These are phyloP conservation scores for Hyperoplus immaculatus DNA, from an alignment of 2,797 vertebrate species.

Conservation along the genomic window DNA sequence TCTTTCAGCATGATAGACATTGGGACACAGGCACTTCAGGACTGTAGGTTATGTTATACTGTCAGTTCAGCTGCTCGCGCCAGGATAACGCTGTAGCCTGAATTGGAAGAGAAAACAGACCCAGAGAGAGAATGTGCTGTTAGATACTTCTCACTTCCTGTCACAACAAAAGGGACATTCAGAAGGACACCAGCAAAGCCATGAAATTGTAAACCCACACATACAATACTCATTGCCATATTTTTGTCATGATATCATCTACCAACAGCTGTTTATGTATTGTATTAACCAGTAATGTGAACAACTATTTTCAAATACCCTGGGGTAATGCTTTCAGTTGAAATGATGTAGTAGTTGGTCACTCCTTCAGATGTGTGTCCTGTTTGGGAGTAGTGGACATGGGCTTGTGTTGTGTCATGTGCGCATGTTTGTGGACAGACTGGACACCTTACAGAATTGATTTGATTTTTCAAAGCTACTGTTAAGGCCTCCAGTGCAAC, in stretches of 20 bases:
- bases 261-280: not conserved
- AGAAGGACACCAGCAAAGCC: not conserved
- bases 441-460: not conserved
- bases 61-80: not conserved
- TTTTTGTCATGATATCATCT: not conserved
- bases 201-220: not conserved
- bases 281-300: not conserved
- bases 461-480: not conserved
- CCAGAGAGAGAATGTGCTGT: constrained; percentile 20
- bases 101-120: not conserved
- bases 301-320: not conserved
- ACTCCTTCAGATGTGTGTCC: not conserved
- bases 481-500: not conserved
- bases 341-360: not conserved
- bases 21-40: not conserved
- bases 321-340: not conserved
- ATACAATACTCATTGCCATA: not conserved
- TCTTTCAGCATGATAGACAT: not conserved
- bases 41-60: not conserved
- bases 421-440: not conserved
- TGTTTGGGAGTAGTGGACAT: not conserved
- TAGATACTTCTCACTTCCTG: constrained; percentile 42
- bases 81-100: not conserved
- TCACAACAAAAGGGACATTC: constrained; percentile 37
- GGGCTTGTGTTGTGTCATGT: not conserved